Percentiles rank a stretch among this genome's conserved stretches.
These are phyloP conservation scores for Doryteuthis pealeii DNA, from an alignment of 1,140 invertebrate species.

Conservation along the genomic window DNA sequence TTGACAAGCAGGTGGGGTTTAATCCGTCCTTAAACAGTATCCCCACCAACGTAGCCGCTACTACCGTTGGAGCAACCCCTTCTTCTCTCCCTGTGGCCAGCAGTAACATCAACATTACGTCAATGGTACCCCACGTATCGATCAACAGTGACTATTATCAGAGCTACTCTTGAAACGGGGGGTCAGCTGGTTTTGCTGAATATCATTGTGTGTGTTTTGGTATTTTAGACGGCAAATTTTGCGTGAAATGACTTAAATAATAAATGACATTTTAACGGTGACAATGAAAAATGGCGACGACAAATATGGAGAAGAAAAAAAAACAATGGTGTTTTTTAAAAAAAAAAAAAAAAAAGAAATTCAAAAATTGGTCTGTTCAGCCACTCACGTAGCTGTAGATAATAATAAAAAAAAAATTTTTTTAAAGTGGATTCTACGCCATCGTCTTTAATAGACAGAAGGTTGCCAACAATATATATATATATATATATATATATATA, in stretches of 20 bases:
- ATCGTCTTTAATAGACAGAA: no score
- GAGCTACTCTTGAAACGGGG: slow-evolving; percentile 11
- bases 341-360: no score
- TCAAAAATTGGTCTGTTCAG: no score
- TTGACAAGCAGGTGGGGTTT: slow-evolving; percentile 58
- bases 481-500: no score
- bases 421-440: no score
- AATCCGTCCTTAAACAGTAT: slow-evolving; percentile 19
- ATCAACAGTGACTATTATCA: slow-evolving; percentile 28
- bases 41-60: slow-evolving; percentile 12
- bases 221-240: neutral
- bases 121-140: neutral
- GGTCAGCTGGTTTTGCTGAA: neutral
- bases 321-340: no score
- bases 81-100: neutral
- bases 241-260: neutral
- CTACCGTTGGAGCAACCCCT: slow-evolving; percentile 16
- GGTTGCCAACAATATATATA: no score
- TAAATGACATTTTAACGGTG: no score
- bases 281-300: no score
- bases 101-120: neutral
- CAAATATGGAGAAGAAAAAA: no score
- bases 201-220: slow-evolving; percentile 11
- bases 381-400: no score
- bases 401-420: no score